A percentile compares a stretch with the other conserved stretches of the same genome.
These are phyloP conservation scores for Tridacna crocea DNA, from an alignment of 2,888 invertebrate genomes.

Conservation along the genomic window DNA sequence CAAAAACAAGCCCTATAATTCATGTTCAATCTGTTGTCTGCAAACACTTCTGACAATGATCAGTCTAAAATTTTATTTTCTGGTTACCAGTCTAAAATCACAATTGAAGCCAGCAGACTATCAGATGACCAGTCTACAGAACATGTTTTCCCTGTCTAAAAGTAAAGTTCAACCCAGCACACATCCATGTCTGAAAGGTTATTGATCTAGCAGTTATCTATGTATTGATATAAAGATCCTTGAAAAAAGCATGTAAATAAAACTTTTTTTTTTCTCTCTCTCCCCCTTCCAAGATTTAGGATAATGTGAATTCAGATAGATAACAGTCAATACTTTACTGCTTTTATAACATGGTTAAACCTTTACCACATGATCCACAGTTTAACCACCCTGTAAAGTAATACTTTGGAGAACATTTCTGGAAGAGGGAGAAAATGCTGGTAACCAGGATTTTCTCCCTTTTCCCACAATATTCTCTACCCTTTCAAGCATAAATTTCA, in stretches of 20 bases:
- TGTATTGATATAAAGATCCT: slow-evolving; percentile 12
- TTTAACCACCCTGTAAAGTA: no score
- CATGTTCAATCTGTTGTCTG: no score
- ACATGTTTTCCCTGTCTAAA: not conserved
- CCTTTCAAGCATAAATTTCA: no score
- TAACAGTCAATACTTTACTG: not conserved
- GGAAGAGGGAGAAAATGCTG: no score
- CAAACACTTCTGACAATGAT: no score
- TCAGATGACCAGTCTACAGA: slow-evolving; percentile 12
- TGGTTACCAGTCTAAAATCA: no score
- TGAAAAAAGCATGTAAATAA: slow-evolving; percentile 14
- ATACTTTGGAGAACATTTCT: no score
- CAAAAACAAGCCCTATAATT: no score
- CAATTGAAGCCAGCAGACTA: not conserved
- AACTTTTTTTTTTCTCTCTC: not conserved
- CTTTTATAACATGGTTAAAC: not conserved
- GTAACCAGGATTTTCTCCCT: no score
- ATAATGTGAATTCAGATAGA: not conserved
- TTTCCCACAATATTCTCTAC: no score
- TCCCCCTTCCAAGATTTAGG: slow-evolving; percentile 5
- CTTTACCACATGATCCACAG: no score
- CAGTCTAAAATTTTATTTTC: no score
- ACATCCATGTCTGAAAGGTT: slow-evolving; percentile 10
- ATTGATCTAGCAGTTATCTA: slow-evolving; percentile 6
- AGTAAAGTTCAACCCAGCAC: not conserved